Evolutionary conservation across 2,888 invertebrate genomes (phyloP), one percentile per base, ranked within the genome.

Genomic region (Cerastoderma edule): DNA sequence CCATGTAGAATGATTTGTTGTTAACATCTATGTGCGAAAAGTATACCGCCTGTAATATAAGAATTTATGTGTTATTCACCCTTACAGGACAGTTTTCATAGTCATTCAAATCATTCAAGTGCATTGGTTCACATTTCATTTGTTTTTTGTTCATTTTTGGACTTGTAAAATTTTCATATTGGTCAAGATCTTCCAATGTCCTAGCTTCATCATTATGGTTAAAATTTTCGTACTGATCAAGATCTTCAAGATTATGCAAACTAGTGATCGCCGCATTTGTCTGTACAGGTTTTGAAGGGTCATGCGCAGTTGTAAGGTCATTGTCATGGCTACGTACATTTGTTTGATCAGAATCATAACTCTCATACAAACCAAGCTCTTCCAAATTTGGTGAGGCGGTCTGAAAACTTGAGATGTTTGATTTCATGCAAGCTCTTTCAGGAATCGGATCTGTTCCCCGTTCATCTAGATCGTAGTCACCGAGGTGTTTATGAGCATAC

Each of bases 191-290:
- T 22, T 33, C 32, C 22, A 22, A 30, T 30, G 39, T n/a, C 35
- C 32, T 57, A 4, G 10, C 10, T 53, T 53, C 10, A 22, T 22
- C n/a, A 39, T 0, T 22, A 2, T 2, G 8, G 39, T 60, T 39
- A 60, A 50, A 76, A 60, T 69, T 69, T 53, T 77, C 76, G 69
- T 77, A 72, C 22, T 68, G 48, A 56, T 72, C 76, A 0, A 77
- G 50, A 13, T 69, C 69, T 33, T 72, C 67, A 6, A 77, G 57
- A 39, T 22, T 50, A 46, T 30, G 39, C 32, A 10, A 56, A 32
- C 1, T 44, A 19, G 32, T 24, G 16, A 13, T 67, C 27, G 24
- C 53, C 53, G 4, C 2, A 27, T n/a, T 19, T 53, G 10, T 53
- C 19, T 28, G 24, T 10, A 3, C 50, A 50, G 50, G 22, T 22